phyloP scores from a whole-genome alignment of 2,888 invertebrate genomes.

The Leptothorax acervorum region DNA sequence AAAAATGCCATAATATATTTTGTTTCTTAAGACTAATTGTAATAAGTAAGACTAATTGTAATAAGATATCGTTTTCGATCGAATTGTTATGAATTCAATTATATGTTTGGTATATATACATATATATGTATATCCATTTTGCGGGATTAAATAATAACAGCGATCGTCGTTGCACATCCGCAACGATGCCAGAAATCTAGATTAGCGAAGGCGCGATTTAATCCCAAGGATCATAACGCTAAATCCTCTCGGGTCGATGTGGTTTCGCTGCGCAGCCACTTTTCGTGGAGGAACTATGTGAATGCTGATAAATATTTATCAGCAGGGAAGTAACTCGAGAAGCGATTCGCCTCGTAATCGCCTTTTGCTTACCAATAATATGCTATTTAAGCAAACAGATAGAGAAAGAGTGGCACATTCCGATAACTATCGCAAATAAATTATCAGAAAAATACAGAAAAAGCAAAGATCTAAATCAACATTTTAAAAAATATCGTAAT shows the following conservation, averaged over 20 bases:
- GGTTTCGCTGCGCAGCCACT: constrained; percentile 25
- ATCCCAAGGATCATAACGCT: constrained; percentile 32
- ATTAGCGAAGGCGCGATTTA: constrained; percentile 37
- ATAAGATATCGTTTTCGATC: too few species aligned
- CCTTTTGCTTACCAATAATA: constrained; percentile 28
- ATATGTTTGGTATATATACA: too few species aligned
- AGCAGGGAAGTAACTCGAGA: constrained; percentile 20
- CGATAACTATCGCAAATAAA: background rate
- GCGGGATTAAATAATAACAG: background rate
- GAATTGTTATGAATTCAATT: too few species aligned
- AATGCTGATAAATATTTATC: constrained; percentile 46
- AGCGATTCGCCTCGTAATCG: constrained; percentile 28
- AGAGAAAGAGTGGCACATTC: background rate
- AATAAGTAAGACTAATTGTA: too few species aligned
- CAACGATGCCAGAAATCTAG: constrained; percentile 12
- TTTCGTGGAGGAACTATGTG: constrained; percentile 11
- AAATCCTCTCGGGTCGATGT: constrained; percentile 34
- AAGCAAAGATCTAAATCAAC: background rate
- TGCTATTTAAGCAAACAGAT: constrained; percentile 1
- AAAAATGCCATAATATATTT: background rate
- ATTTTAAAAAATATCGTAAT: background rate
- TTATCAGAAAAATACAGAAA: background rate
- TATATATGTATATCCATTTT: background rate
- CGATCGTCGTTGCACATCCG: background rate
- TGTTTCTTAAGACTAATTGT: background rate